These are phyloP conservation scores for Labeo calbasu DNA, from an alignment of 2,797 vertebrate genomes.

Conservation along the genomic window DNA sequence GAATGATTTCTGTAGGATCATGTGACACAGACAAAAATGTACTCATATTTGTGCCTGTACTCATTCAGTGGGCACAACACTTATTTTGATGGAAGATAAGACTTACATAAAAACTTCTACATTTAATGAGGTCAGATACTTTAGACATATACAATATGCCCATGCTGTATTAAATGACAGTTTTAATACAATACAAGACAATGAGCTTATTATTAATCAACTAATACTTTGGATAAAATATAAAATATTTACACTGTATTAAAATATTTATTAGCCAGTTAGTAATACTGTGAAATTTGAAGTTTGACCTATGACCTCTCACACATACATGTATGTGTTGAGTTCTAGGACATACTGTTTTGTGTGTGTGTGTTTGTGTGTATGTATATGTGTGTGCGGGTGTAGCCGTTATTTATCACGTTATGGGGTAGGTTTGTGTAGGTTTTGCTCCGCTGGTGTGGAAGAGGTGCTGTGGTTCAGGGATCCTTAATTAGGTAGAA, in stretches of 20 bases:
- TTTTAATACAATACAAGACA: background rate
- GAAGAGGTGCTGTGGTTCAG: slow-evolving; percentile 13
- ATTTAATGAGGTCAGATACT: background rate
- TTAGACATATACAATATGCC: background rate
- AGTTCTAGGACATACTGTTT: background rate
- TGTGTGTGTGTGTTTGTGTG: background rate
- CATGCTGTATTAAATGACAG: background rate
- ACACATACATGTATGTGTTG: background rate
- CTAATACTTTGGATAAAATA: background rate
- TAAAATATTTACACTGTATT: background rate
- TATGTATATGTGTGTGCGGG: too few relatives aligned
- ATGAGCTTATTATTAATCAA: background rate
- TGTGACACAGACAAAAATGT: too few relatives aligned
- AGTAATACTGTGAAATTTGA: background rate
- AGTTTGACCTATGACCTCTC: slow-evolving; percentile 16
- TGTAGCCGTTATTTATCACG: too few relatives aligned
- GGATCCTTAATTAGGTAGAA: slow-evolving; percentile 19
- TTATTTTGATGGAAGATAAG: background rate
- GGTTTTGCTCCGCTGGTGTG: slow-evolving; percentile 38
- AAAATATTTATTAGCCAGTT: background rate
- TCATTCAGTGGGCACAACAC: background rate
- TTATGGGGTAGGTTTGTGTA: background rate
- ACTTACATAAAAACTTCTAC: background rate
- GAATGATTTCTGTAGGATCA: too few relatives aligned
- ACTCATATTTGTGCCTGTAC: too few relatives aligned